These are phyloP conservation scores for Holothuria leucospilota DNA, from an alignment of 53 echinoderm and acorn worm species.

Conservation along the genomic window DNA sequence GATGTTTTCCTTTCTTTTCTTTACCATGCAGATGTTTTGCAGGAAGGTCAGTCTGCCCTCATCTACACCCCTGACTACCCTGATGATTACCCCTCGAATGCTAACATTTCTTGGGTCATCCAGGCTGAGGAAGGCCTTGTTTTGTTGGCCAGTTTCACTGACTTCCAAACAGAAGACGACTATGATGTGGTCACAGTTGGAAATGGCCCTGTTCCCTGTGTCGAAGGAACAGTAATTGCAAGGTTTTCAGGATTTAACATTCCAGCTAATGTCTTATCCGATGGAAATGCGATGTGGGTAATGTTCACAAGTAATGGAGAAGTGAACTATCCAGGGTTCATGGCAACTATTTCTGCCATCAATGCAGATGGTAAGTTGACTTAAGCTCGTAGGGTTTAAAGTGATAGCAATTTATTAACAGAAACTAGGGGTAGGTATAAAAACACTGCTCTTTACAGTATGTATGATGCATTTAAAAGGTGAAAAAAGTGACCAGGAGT, in stretches of 20 bases:
- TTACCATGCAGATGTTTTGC: background rate
- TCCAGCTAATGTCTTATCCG: constrained; percentile 28
- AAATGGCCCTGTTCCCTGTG: constrained; percentile 3
- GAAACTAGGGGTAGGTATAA: too few species aligned
- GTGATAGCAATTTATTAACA: too few species aligned
- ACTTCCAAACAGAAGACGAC: background rate
- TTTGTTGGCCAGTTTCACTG: constrained; percentile 19
- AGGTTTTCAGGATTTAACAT: constrained; percentile 18
- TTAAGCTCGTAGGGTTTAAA: too few species aligned
- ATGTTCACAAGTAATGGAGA: constrained; percentile 1
- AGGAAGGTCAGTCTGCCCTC: background rate
- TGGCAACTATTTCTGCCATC: constrained; percentile 1
- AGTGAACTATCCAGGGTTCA: constrained; percentile 32
- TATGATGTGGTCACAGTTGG: constrained; percentile 14
- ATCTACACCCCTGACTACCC: constrained; percentile 16
- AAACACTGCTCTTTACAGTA: too few species aligned
- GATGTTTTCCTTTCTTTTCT: background rate
- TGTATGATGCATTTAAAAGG: too few species aligned
- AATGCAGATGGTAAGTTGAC: background rate
- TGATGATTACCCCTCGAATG: background rate
- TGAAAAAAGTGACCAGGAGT: too few species aligned
- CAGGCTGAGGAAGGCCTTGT: constrained; percentile 23
- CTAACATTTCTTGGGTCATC: background rate
- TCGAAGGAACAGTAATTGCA: background rate
- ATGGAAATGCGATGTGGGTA: constrained; percentile 55